These are phyloP conservation scores for Leptura quadrifasciata DNA, from an alignment of 2,888 invertebrate genomes.

Conservation along the genomic window DNA sequence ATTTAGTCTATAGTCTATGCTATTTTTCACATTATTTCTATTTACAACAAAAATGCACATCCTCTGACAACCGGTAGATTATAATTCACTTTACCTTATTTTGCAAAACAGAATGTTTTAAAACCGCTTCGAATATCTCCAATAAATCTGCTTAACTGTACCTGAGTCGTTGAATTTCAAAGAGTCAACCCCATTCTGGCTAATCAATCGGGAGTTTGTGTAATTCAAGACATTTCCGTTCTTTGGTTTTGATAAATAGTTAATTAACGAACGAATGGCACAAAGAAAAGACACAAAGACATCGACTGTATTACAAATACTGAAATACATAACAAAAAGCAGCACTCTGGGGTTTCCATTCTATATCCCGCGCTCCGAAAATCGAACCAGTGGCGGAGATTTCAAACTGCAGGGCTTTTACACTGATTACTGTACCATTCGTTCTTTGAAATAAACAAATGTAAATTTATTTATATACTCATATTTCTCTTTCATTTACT, in stretches of 20 bases:
- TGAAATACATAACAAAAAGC: constrained; percentile 26
- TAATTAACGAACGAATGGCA: constrained; percentile 14
- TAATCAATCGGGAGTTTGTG: constrained; percentile 23
- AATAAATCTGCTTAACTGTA: not conserved
- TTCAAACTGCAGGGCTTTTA: not conserved
- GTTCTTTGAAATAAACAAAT: too few relatives aligned
- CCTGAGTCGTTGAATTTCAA: constrained; percentile 17
- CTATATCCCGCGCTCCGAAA: constrained; percentile 2
- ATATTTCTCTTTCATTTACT: too few relatives aligned
- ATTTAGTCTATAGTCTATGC: too few relatives aligned
- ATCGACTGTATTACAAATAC: constrained; percentile 21
- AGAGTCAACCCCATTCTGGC: constrained; percentile 10
- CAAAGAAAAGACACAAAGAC: constrained; percentile 24
- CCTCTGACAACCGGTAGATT: too few relatives aligned
- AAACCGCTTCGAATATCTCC: not conserved
- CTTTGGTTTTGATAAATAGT: constrained; percentile 20
- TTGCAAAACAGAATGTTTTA: too few relatives aligned
- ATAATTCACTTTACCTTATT: too few relatives aligned
- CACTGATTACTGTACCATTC: not conserved
- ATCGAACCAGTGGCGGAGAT: not conserved
- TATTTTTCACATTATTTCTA: too few relatives aligned
- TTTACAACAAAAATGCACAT: not conserved
- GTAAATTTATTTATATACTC: too few relatives aligned
- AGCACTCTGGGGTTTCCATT: constrained; percentile 6
- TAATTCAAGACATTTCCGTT: constrained; percentile 27